phyloP scores from a whole-genome alignment of 2,888 invertebrate species.

The Coenonympha glycerion region DNA sequence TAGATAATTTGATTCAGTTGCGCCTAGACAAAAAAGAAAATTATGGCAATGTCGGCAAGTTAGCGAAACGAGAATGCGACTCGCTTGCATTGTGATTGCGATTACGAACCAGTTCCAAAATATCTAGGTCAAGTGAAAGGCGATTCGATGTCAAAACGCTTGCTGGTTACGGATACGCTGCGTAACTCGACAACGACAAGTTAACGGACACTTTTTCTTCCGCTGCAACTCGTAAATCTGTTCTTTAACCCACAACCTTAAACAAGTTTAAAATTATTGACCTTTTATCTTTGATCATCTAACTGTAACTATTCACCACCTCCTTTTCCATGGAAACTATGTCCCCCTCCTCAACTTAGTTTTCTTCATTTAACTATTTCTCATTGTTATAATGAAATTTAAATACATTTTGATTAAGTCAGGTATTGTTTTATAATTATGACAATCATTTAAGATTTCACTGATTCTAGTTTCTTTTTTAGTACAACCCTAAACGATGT shows the following conservation, averaged over 20 bases:
- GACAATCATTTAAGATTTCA: not conserved
- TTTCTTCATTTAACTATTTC: too few relatives aligned
- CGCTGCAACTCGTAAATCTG: constrained; percentile 2
- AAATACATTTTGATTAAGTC: not conserved
- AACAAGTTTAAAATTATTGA: too few relatives aligned
- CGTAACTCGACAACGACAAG: constrained; percentile 27
- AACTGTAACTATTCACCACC: too few relatives aligned
- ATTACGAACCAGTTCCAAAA: constrained; percentile 70
- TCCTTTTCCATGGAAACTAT: too few relatives aligned
- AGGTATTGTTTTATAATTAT: not conserved
- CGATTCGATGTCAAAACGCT: constrained; percentile 59
- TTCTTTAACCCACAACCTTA: not conserved
- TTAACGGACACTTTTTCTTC: constrained; percentile 18
- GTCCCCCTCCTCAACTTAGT: too few relatives aligned
- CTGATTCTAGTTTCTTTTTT: constrained; percentile 1
- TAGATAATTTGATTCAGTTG: constrained; percentile 15
- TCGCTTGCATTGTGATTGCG: constrained; percentile 62
- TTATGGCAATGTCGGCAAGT: constrained; percentile 35
- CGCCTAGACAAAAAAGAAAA: constrained; percentile 34
- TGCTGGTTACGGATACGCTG: constrained; percentile 44
- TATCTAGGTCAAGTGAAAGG: constrained; percentile 75
- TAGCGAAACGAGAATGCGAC: constrained; percentile 36
- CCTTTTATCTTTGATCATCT: too few relatives aligned
- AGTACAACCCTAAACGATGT: constrained; percentile 29
- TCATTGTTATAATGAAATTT: too few relatives aligned